Conservation (phyloP, 2,113 vertebrate species). For the Myrmecobius fasciatus region DNA sequence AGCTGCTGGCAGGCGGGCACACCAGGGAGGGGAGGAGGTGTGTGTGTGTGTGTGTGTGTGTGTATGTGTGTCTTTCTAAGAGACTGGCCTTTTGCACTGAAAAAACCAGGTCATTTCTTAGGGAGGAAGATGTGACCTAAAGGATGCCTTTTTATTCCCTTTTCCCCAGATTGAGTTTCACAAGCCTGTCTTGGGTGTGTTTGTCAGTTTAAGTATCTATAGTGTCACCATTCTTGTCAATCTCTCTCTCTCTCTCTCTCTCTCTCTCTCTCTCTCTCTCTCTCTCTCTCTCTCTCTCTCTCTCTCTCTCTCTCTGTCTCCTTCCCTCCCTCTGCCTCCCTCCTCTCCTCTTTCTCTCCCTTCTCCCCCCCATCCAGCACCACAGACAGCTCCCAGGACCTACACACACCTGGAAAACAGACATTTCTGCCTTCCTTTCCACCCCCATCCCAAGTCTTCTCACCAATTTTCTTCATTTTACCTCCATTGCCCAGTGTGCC, state of each 20-base stretch:
- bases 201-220: slow-evolving; percentile 2
- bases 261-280: neutral
- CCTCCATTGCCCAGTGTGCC: neutral
- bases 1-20: neutral
- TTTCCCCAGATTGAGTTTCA: slow-evolving; percentile 3
- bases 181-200: slow-evolving; percentile 10
- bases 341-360: neutral
- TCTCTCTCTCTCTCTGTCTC: neutral
- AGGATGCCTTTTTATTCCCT: neutral
- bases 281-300: neutral
- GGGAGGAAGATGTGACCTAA: slow-evolving; percentile 30
- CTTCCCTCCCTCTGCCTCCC: neutral
- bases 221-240: neutral
- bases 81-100: slow-evolving; percentile 19
- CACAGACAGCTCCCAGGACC: slow-evolving; percentile 79
- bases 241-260: slow-evolving; percentile 9
- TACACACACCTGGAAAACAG: neutral
- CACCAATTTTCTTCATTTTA: neutral
- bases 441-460: neutral
- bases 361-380: slow-evolving; percentile 57
- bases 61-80: neutral
- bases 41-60: neutral
- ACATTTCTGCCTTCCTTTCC: neutral
- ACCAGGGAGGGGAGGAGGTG: neutral
- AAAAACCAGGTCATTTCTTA: slow-evolving; percentile 48